phyloP scores from a whole-genome alignment of 2,888 invertebrate species.

The Palloptera scutellata region DNA sequence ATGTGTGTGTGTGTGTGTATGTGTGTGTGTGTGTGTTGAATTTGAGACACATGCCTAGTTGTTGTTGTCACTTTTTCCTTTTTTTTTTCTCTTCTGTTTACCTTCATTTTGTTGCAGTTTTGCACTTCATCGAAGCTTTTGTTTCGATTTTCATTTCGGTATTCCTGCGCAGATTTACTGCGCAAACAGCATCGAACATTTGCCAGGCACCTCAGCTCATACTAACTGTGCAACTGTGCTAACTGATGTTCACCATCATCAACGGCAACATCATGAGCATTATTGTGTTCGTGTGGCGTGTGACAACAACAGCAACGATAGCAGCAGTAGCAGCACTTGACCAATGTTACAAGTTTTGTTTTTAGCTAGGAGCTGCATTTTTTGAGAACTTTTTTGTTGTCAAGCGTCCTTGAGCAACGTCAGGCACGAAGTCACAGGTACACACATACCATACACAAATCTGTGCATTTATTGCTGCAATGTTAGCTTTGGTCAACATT shows the following conservation, averaged over 20 bases:
- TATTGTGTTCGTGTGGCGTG: not conserved
- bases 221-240: no score
- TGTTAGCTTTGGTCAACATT: no score
- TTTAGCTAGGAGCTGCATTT: not conserved
- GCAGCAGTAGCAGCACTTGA: not conserved
- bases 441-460: not conserved
- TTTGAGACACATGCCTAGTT: not conserved
- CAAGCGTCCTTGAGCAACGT: conserved; percentile 4
- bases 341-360: not conserved
- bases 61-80: conserved; percentile 6
- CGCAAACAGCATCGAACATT: no score
- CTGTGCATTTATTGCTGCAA: no score
- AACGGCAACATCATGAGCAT: not conserved
- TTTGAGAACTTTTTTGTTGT: not conserved
- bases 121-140: not conserved
- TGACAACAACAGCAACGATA: no score
- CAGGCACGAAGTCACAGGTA: not conserved
- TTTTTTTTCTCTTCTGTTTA: no score
- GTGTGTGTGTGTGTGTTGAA: conserved; percentile 17
- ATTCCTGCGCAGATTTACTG: no score
- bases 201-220: no score
- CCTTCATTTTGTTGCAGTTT: conserved; percentile 1
- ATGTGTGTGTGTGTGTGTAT: conserved; percentile 5
- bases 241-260: no score
- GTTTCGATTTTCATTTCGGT: no score